These are phyloP conservation scores for Pedionomus torquatus DNA, from an alignment of 2,113 vertebrate species.

Conservation along the genomic window DNA sequence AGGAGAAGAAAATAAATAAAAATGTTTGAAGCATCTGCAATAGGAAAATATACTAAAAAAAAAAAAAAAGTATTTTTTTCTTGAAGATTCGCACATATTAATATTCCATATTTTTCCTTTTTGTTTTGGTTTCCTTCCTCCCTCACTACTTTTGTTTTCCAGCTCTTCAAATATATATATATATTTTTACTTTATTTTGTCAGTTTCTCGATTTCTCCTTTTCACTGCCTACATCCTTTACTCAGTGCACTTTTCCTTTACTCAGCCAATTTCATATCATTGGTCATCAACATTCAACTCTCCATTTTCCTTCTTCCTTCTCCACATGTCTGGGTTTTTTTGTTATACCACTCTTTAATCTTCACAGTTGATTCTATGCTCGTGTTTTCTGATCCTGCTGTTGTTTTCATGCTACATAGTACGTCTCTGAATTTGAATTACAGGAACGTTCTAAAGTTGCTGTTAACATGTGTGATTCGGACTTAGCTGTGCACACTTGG, in stretches of 20 bases:
- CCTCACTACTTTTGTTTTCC: background rate
- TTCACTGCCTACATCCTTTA: background rate
- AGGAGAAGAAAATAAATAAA: background rate
- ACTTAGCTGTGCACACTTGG: background rate
- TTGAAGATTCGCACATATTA: background rate
- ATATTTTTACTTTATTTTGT: no score
- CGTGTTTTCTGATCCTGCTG: background rate
- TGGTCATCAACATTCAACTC: background rate
- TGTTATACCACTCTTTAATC: background rate
- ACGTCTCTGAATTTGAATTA: background rate
- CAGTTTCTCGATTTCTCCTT: background rate
- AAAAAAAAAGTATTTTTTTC: background rate
- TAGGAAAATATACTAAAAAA: background rate
- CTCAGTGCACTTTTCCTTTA: background rate
- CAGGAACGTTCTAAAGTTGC: rapidly evolving
- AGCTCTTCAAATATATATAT: background rate
- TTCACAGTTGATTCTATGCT: background rate
- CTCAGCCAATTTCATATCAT: background rate
- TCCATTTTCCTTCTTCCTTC: background rate
- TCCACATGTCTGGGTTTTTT: background rate
- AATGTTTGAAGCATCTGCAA: background rate
- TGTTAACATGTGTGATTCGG: background rate
- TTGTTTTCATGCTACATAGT: background rate
- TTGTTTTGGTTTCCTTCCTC: background rate
- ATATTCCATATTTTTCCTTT: background rate